Evolutionary conservation across 1,140 invertebrate species (phyloP), one percentile per base, ranked within the genome.

Genomic region (Radopholus similis): DNA sequence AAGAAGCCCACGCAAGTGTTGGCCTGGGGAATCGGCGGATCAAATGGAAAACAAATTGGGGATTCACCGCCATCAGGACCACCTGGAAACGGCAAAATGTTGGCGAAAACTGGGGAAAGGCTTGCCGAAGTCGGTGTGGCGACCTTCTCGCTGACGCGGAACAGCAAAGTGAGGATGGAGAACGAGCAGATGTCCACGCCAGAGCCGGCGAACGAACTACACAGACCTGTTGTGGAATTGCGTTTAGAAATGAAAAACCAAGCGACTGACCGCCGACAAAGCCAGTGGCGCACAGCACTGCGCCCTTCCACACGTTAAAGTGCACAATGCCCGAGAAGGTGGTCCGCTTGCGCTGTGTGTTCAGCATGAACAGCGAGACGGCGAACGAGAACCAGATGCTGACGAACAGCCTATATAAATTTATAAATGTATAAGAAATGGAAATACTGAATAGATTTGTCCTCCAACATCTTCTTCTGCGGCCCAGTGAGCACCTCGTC

Each of bases 101-200:
- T 15, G 35, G 35, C 30, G 11, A 5, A 54, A 15, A 4, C 6
- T 51, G 2, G 30, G 15, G 51, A 3, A 55, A 26, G n/a, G 2
- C 1, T 21, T 28, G 23, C 60, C 11, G 64, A 65, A 11, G 77
- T 78, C 37, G 77, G 77, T n/a, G 78, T 78, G 11, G 67, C 67
- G 5, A 68, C 70, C 37, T 80, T 80, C 63, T 80, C 78, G 34
- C 54, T 56, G 4, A 82, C 53, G 3, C 80, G 73, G 65, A 80
- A 80, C 38, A 80, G 56, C 11, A 80, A 63, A 3, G 78, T 82
- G 34, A 80, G 59, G 26, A 80, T 53, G 42, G 75, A 80, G 64
- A 80, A 80, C 15, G 71, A 54, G 65, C 78, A 80, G 44, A 80
- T 80, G 53, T 80, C 78, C 9, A 82, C 68, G n/a, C 78, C 78